Conservation (phyloP, 2,113 vertebrate genomes). For the Danio rerio region DNA sequence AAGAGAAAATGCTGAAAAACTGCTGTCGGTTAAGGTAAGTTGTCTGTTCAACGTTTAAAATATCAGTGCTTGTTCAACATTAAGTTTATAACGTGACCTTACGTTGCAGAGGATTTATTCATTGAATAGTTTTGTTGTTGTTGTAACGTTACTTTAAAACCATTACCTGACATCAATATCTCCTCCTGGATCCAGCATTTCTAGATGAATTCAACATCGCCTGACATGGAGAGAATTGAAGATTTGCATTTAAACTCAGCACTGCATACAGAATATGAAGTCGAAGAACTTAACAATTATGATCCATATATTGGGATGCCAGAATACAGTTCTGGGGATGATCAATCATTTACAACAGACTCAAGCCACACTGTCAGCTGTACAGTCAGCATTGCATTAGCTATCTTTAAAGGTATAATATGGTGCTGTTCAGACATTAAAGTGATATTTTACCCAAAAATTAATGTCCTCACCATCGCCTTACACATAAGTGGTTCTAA, state of each 20-base stretch:
- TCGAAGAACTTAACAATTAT: not conserved
- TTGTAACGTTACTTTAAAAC: not conserved
- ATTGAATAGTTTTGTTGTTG: not conserved
- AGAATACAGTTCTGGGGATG: conserved; percentile 14
- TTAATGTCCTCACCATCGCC: too few species aligned
- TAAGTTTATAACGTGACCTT: not conserved
- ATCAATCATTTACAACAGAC: conserved; percentile 48
- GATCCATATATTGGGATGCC: not conserved
- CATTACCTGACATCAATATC: not conserved
- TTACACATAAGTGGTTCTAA: too few species aligned
- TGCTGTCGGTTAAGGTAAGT: not conserved
- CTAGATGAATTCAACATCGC: not conserved
- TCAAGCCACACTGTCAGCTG: conserved; percentile 70
- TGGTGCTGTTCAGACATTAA: too few species aligned
- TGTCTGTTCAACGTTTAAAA: not conserved
- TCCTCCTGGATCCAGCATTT: not conserved
- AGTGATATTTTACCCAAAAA: too few species aligned
- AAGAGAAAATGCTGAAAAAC: not conserved
- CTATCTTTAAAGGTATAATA: conserved; percentile 71
- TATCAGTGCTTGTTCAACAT: not conserved
- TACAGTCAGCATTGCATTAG: conserved; percentile 73
- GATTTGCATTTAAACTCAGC: not conserved
- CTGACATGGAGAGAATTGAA: conserved; percentile 16
- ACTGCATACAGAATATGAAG: conserved; percentile 2
- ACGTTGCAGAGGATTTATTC: not conserved